Evolutionary conservation across 1,140 invertebrate species (phyloP), one percentile per base, ranked within the genome.

Genomic region (Drosophila quadrilineata): DNA sequence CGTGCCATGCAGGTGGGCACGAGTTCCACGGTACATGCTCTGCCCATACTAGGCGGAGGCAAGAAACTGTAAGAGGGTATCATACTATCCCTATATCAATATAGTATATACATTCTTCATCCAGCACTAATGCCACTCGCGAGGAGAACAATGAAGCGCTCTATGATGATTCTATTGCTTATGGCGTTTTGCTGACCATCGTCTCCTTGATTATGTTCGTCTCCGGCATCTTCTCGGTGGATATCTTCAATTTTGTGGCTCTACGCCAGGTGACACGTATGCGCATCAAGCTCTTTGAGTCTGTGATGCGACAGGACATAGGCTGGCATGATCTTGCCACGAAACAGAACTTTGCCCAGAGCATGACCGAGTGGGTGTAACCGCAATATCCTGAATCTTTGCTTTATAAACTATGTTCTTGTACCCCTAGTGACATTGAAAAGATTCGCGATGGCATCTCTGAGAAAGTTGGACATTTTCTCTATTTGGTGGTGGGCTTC

Each of bases 361-460:
- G 95, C 80, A 93, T 98, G 43, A 94, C 96, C 17, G 96, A 98
- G 96, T 98, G 58, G 69, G 74, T 79, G 3, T 2, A 14, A 48
- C 12, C 12, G 3, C 2, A n/a, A 8, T 26, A 26, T 4, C 36
- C 22, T 6, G n/a, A n/a, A n/a, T n/a, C n/a, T n/a, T n/a, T n/a
- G n/a, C n/a, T 3, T 6, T 33, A 33, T 6, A 1, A n/a, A 14
- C 1, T 22, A 3, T 3, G 9, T 6, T 12, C 8, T 14, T 2
- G 4, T 6, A 9, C 0, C n/a, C 1, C 0, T 10, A 98, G 97
- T 76, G 96, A 98, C 87, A 92, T 97, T 70, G 93, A 95, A 40
- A 95, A 96, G 89, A 92, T 98, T 41, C 93, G 95, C 49, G 95
- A 96, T 77, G 97, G 96, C 1, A 94, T 98, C 12, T 95, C 96